Percentiles rank a stretch among this genome's conserved stretches.
Evolutionary conservation across 2,113 vertebrate genomes (phyloP).

Genomic region (Cathartes aura): DNA sequence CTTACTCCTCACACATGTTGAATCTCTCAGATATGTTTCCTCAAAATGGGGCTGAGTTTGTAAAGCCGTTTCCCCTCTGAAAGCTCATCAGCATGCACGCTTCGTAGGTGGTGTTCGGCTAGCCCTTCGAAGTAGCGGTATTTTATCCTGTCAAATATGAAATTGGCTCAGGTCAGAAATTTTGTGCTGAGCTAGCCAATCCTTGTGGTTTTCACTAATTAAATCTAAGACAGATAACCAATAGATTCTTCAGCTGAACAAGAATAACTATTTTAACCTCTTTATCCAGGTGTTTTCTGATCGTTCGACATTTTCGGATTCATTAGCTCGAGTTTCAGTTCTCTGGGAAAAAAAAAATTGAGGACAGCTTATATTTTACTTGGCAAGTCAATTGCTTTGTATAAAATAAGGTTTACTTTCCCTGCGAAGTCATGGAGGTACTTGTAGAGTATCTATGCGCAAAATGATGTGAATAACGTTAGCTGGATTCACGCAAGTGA

Average conservation of each 20-base stretch:
- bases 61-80: background rate
- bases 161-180: background rate
- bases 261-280: background rate
- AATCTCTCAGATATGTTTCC: background rate
- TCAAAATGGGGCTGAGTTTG: background rate
- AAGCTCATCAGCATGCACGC: background rate
- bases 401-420: background rate
- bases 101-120: background rate
- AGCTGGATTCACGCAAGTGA: background rate
- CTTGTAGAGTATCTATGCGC: background rate
- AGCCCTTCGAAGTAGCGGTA: background rate
- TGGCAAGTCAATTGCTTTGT: background rate
- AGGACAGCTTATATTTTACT: background rate
- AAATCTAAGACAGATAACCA: background rate
- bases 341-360: background rate
- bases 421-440: rapidly evolving
- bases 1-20: background rate
- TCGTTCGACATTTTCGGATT: background rate
- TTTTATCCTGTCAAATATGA: constrained; percentile 28
- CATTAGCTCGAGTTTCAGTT: background rate
- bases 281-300: background rate
- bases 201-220: background rate
- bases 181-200: background rate
- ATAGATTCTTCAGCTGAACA: background rate
- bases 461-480: background rate